Evolutionary conservation across 2,113 vertebrate genomes (phyloP), one percentile per base, ranked within the genome.

Genomic region (Chaetura pelagica): DNA sequence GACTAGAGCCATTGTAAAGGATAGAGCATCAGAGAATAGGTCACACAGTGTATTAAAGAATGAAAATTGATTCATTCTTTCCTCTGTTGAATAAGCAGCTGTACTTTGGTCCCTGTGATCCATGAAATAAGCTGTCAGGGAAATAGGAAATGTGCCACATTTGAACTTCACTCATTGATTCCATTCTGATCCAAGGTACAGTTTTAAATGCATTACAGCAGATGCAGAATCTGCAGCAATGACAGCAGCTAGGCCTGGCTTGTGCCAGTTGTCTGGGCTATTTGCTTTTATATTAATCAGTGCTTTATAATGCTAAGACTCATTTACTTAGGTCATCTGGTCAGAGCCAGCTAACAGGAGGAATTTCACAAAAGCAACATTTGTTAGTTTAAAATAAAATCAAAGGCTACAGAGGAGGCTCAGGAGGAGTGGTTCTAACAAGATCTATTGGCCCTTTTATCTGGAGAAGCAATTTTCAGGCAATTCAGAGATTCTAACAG

Each of bases 41-140:
- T 96, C 96, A 96, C 93, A 78, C 48, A 55, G 76, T 96, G 90
- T 92, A 95, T 97, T 97, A 96, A 95, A 91, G 95, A 94, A 97
- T 96, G 97, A 96, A 98, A 98, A 98, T 95, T 92, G 95, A 97
- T 98, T 96, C 94, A 94, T 97, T 97, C 96, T 97, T 96, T 97
- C 91, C 95, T 97, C 97, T 48, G 75, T 96, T 97, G 97, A 97
- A 97, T 97, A 97, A 98, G 97, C 97, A 98, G 96, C 97, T 87
- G 87, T 93, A 93, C 93, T 96, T 93, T 91, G 84, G 76, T 97
- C 96, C 95, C 97, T 96, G 96, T 97, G 97, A 98, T 98, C 98
- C 97, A 97, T 97, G 97, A 98, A 98, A 98, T 97, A 97, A 96
- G 94, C 96, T 97, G 97, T 97, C 96, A 97, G 96, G 92, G 92